Conservation (phyloP, 2,797 vertebrate genomes). For the Eospalax fontanierii region DNA sequence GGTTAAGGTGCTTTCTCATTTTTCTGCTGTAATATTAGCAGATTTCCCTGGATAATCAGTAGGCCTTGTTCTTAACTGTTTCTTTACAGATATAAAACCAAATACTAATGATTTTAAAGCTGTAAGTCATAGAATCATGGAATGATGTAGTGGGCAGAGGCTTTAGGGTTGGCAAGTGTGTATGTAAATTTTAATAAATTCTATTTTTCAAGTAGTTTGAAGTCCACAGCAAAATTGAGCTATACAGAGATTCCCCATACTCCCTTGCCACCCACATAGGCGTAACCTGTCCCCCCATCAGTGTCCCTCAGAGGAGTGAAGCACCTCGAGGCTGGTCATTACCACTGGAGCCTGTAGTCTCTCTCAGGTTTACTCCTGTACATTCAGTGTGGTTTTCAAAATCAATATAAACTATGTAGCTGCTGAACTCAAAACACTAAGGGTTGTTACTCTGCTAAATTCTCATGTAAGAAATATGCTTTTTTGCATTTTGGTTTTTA, state of each 20-base stretch:
- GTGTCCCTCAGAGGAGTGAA: too few relatives aligned
- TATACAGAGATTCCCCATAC: neutral
- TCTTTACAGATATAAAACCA: neutral
- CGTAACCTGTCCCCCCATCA: neutral
- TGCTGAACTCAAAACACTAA: neutral
- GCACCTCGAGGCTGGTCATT: neutral
- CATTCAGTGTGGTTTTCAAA: neutral
- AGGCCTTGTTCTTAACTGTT: conserved; percentile 3
- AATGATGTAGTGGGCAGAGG: neutral
- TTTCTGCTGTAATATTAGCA: neutral
- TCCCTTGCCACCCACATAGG: rapidly evolving
- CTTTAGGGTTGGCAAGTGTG: neutral
- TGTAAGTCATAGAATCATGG: neutral
- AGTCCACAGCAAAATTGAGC: conserved; percentile 19
- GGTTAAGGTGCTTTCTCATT: neutral
- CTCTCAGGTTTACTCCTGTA: neutral
- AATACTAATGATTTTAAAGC: neutral
- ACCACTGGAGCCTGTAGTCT: neutral
- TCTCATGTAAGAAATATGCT: conserved; percentile 19
- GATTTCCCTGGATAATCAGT: neutral
- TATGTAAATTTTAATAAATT: neutral
- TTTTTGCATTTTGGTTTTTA: conserved; percentile 47
- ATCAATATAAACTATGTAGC: neutral
- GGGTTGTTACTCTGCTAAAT: conserved; percentile 4
- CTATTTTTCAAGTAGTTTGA: conserved; percentile 29